These are phyloP conservation scores for Ophiodon elongatus DNA, from an alignment of 2,113 vertebrate genomes.

Conservation along the genomic window DNA sequence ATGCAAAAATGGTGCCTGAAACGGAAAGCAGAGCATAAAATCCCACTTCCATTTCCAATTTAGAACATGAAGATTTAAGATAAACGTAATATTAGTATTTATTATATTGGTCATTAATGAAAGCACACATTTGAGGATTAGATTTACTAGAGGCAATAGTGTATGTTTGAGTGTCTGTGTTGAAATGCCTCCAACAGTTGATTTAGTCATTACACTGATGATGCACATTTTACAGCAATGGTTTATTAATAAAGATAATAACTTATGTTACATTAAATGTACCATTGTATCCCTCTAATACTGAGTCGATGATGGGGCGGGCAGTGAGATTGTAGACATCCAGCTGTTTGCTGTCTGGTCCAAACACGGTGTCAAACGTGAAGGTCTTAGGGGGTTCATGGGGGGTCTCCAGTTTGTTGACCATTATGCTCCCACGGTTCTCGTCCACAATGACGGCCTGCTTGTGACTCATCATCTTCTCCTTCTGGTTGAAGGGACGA, in stretches of 20 bases:
- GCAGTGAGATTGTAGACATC: constrained; percentile 99
- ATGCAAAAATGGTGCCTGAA: constrained; percentile 98
- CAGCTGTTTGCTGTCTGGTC: constrained; percentile 96
- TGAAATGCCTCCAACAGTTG: background rate
- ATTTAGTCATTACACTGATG: background rate
- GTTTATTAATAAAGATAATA: background rate
- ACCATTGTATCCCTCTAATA: constrained; percentile 99
- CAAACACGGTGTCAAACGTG: constrained; percentile 98
- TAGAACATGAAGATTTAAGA: background rate
- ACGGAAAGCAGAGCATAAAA: constrained; percentile 33
- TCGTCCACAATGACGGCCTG: constrained; percentile 94
- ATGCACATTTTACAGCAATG: background rate
- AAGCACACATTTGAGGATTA: background rate
- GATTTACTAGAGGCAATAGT: background rate
- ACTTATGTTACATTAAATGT: constrained; percentile 40
- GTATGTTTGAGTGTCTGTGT: background rate
- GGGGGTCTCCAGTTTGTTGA: constrained; percentile 92
- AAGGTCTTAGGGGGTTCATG: constrained; percentile 97
- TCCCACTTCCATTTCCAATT: background rate
- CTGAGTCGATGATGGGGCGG: constrained; percentile 96
- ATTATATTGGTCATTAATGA: background rate
- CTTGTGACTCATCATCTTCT: constrained; percentile 89
- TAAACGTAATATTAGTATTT: background rate
- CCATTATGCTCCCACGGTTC: constrained; percentile 95
- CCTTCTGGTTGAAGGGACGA: constrained; percentile 94